These are phyloP conservation scores for Halcyon leucocephala DNA, from an alignment of 2,797 vertebrate genomes.

Conservation along the genomic window DNA sequence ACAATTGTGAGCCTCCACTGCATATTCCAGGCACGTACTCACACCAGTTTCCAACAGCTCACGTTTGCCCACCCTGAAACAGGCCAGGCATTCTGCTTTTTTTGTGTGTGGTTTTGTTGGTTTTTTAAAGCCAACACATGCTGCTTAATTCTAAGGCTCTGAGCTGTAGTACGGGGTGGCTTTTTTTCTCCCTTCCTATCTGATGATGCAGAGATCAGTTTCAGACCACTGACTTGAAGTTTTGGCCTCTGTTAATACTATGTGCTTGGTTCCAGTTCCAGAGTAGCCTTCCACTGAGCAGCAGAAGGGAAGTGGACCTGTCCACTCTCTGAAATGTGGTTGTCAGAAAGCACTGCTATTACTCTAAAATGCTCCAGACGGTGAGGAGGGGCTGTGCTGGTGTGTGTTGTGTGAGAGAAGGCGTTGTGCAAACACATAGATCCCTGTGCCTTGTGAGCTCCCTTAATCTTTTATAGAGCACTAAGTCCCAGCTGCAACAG, in stretches of 20 bases:
- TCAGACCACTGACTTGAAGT: not conserved
- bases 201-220: not conserved
- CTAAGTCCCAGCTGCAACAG: not conserved
- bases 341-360: not conserved
- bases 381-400: not conserved
- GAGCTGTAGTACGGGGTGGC: not conserved
- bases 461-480: not conserved
- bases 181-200: not conserved
- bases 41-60: constrained; percentile 6
- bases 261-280: not conserved
- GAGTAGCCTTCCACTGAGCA: not conserved
- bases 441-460: not conserved
- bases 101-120: not conserved
- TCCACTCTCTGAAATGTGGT: not conserved
- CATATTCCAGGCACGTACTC: constrained; percentile 22
- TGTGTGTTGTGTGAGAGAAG: not conserved
- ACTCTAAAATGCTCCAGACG: not conserved
- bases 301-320: not conserved
- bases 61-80: constrained; percentile 29
- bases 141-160: not conserved
- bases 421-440: not conserved
- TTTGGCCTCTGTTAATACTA: not conserved
- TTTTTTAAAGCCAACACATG: not conserved
- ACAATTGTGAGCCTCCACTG: constrained; percentile 5
- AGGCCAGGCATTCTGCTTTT: not conserved